These are phyloP conservation scores for Diplosoma virens DNA, from an alignment of 23 tunicate species.

Conservation along the genomic window DNA sequence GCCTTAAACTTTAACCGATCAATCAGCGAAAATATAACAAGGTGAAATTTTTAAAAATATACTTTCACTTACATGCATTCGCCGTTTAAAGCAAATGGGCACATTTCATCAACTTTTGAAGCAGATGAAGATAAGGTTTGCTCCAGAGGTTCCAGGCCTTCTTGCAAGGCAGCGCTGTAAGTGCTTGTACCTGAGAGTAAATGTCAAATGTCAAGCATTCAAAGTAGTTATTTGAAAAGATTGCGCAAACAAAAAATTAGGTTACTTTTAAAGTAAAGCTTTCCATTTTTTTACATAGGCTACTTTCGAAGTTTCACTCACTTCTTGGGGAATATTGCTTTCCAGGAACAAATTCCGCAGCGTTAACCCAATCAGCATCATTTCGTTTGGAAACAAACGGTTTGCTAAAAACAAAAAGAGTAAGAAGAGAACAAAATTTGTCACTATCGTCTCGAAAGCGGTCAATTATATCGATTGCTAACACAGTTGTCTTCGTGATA, in stretches of 20 bases:
- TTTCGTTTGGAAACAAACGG: background rate
- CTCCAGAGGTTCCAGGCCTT: constrained; percentile 9
- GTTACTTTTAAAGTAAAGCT: too few species aligned
- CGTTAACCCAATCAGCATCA: constrained; percentile 75
- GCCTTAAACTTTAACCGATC: too few species aligned
- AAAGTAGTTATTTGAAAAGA: background rate
- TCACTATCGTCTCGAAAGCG: too few species aligned
- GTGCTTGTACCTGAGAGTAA: constrained; percentile 14
- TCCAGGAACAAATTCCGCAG: constrained; percentile 87
- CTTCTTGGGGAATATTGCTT: constrained; percentile 74
- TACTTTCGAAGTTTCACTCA: constrained; percentile 6
- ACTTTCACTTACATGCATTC: constrained; percentile 53
- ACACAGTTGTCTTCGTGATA: too few species aligned
- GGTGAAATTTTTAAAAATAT: too few species aligned
- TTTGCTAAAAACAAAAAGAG: background rate
- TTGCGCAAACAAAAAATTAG: too few species aligned
- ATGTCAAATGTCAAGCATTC: background rate
- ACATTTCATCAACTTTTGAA: constrained; percentile 37
- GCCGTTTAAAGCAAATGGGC: constrained; percentile 56
- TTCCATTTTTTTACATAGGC: too few species aligned
- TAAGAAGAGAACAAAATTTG: too few species aligned
- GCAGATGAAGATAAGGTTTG: background rate
- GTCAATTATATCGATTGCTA: too few species aligned
- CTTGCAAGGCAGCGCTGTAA: constrained; percentile 42
- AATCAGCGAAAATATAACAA: too few species aligned